A percentile compares a stretch with the other conserved stretches of the same genome.
These are phyloP conservation scores for Siniperca chuatsi DNA, from an alignment of 2,113 vertebrate genomes.

Conservation along the genomic window DNA sequence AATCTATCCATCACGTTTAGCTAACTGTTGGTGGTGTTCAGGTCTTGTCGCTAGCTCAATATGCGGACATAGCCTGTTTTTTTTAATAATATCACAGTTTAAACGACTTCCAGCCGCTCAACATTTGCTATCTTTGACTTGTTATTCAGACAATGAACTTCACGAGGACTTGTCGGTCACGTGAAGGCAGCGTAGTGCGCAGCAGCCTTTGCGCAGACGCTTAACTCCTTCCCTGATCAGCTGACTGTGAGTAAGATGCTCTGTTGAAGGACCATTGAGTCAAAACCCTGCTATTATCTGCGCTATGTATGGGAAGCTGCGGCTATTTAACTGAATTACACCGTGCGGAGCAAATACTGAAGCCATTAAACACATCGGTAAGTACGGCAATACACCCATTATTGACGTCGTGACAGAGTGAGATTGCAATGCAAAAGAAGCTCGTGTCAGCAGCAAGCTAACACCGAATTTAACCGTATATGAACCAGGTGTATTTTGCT, in stretches of 20 bases:
- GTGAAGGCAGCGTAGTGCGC: constrained; percentile 33
- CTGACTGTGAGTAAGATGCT: constrained; percentile 80
- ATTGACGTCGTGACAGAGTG: constrained; percentile 67
- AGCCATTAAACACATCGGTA: constrained; percentile 52
- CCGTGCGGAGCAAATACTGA: constrained; percentile 26
- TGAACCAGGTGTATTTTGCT: background rate
- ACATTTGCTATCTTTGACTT: background rate
- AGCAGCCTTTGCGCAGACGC: constrained; percentile 60
- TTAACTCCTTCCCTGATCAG: constrained; percentile 68
- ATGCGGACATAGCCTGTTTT: too few relatives aligned
- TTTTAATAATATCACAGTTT: background rate
- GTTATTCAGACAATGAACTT: background rate
- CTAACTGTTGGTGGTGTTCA: too few relatives aligned
- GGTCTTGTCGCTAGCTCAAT: too few relatives aligned
- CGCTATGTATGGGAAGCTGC: constrained; percentile 52
- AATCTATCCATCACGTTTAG: background rate
- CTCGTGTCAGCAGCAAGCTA: constrained; percentile 55
- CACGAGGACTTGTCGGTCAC: background rate
- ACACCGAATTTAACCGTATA: background rate
- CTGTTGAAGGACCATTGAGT: constrained; percentile 62
- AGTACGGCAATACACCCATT: constrained; percentile 35
- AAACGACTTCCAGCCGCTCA: too few relatives aligned
- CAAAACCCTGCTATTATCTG: constrained; percentile 52
- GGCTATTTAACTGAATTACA: constrained; percentile 31
- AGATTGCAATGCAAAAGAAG: constrained; percentile 47